Evolutionary conservation across 2,888 invertebrate species (phyloP), one percentile per base, ranked within the genome.

Genomic region (Tachina grossa): DNA sequence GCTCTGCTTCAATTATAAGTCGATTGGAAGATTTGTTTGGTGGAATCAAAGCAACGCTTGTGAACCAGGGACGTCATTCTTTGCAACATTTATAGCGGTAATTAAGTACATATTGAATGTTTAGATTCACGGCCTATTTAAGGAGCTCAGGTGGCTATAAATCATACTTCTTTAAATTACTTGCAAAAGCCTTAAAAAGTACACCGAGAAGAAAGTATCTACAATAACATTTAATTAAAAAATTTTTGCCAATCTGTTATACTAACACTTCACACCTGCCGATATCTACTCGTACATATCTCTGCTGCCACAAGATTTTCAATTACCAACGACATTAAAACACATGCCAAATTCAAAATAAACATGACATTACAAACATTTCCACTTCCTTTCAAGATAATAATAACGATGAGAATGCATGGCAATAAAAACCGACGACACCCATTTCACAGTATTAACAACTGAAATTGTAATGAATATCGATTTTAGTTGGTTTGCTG

Each of bases 291-390:
- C 4, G 0, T 59, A 39, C n/a, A 72, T 4, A 74, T 57, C 10
- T 65, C 14, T 16, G 51, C n/a, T 39, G n/a, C n/a, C 57, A 53
- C 1, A 49, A n/a, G n/a, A 43, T 69, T 69, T 75, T 71, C 78
- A 82, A 82, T 75, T 75, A 71, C 6, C 31, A 6, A 31, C 31
- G 31, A 31, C 59, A 69, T 65, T 75, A 74, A 84, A 82, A 55
- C 59, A 45, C 65, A 39, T 82, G 82, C 85, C 85, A 85, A 85
- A 78, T 74, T 59, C 11, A 11, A 57, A 76, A 83, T 49, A n/a
- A 47, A 1, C 10, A 22, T 39, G 14, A 43, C 39, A 16, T 61
- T 68, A 31, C 51, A 43, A 65, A 75, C 69, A 45, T 49, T 53
- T 53, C 19, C 55, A 69, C 10, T 61, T 72, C 57, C 43, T 66